Base-by-base conservation (phyloP, 2,888 invertebrate species). In the Papilio elwesi region DNA sequence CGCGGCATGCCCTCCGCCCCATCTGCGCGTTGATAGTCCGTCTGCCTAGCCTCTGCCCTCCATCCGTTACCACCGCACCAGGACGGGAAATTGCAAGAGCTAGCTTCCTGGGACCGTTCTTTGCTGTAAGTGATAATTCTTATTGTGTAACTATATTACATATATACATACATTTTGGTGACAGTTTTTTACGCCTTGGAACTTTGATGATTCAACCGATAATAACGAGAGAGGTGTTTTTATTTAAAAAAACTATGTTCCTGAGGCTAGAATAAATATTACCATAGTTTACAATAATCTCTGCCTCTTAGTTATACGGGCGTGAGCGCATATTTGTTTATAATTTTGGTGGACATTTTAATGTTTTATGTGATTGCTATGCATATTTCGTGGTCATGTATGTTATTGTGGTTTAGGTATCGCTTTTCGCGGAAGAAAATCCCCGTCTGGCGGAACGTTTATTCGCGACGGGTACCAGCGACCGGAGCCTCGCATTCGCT, bases 401-500 rank as follows among this genome's bases (percentile, higher is more conserved):
- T 55, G n/a, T 26, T 48, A 49, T 15, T 26, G 4, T 26, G 26
- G 26, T 26, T 0, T 82, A 93, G 93, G 89, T 92, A 82, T 98
- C 99, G 0, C 95, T 98, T 2, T 98, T 99, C 88, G 98, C 97
- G 52, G 99, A 99, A 85, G 99, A 99, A 87, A 97, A 98, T 86
- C 97, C 97, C 0, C 96, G 97, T 78, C 96, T 98, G n/a, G 97
- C 97, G 0, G 97, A 98, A 80, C 96, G 93, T 1, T 81, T 94
- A 73, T 94, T 91, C 90, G 91, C 93, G 51, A 95, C 95, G 1
- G 95, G 95, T 74, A 90, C 94, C 0, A 87, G 94, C 49, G 96
- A 96, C 83, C 95, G 95, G 76, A 95, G 95, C 74, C 92, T 97
- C 69, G 96, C 96, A 76, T 94, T 96, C 78, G 95, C 96, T 0